Evolutionary conservation across 2,797 vertebrate genomes (phyloP), one percentile per base, ranked within the genome.

Genomic region (Gobionotothen gibberifrons): DNA sequence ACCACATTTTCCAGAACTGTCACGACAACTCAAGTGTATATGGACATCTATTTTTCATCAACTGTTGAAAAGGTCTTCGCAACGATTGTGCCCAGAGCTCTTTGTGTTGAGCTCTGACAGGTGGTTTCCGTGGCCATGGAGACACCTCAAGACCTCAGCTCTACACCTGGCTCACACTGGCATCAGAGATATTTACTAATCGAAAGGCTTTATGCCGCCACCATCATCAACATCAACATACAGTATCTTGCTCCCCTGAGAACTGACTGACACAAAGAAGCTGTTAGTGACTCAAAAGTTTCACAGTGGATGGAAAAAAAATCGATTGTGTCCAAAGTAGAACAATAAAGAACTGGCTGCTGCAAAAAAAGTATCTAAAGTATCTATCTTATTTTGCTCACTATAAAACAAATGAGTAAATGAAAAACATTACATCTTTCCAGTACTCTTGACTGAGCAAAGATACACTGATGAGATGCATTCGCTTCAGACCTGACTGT

Each of bases 21-120:
- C 70, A 78, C 52, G 4, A 11, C 19, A 43, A 76, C 67, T 85
- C 65, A 78, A 82, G 59, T 76, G 69, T 76, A 73, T 77, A 43
- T 76, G 59, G 76, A 78, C 76, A 85, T 84, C 73, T 83, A 78
- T 89, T 89, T 90, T 89, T 92, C 74, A 85, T 85, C 69, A 81
- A 82, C 68, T 74, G 43, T 72, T 79, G 73, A 76, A 89, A 86
- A 75, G 64, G 74, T 84, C 74, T 79, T 71, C 55, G 72, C 73
- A 59, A 46, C 5, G 17, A 51, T 21, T 52, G 51, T 62, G 79
- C 43, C 48, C n/a, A 19, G 8, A 76, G 71, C 67, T 74, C 68
- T 77, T 81, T 78, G 62, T 66, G 66, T 43, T 68, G 52, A 69
- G 81, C 46, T 68, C 67, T 78, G 78, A 85, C 74, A 79, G 64